Base-by-base conservation (phyloP, 2,888 invertebrate species). In the Sarcophaga carnaria region DNA sequence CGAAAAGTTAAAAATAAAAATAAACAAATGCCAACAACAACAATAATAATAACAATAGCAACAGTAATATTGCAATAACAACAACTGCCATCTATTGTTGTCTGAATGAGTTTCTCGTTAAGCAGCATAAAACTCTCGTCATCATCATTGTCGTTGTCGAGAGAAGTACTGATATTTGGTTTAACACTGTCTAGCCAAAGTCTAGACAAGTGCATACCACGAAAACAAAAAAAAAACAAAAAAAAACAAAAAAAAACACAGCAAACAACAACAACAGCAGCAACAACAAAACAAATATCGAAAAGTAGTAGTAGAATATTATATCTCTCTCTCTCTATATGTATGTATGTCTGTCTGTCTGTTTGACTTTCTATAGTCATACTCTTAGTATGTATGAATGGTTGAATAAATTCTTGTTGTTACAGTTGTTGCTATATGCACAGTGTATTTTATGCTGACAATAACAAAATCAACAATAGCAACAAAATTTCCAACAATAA, bases 161-260 rank as follows among this genome's bases (percentile, higher is more conserved):
- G 70, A 49, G 79, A 79, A 84, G 81, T 79, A 85, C 80, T 88
- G 88, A 82, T 88, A 88, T 88, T 91, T 90, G 92, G 93, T 92
- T 92, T 92, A 92, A 91, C 91, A 92, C 92, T 91, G 92, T 92
- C 92, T 92, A 92, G 92, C 92, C 92, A 91, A 90, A 90, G 92
- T 92, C 92, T 92, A 92, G 92, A 92, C 92, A 90, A 92, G 91
- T 88, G 88, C 85, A 88, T 86, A 87, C 89, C 88, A 88, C 88
- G 85, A 88, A 88, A 81, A 54, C 8, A 54, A 54, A 54, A 54
- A 12, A 12, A 49, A 49, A 2, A n/a, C n/a, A n/a, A n/a, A n/a
- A n/a, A n/a, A 88, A 88, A 81, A 54, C 8, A 54, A 54, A 54
- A 54, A 54, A 14, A 11, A 14, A 49, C 1, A 54, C 4, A 12